Conservation (phyloP, 1,140 invertebrate species). For the Pachypeltis micranthus region DNA sequence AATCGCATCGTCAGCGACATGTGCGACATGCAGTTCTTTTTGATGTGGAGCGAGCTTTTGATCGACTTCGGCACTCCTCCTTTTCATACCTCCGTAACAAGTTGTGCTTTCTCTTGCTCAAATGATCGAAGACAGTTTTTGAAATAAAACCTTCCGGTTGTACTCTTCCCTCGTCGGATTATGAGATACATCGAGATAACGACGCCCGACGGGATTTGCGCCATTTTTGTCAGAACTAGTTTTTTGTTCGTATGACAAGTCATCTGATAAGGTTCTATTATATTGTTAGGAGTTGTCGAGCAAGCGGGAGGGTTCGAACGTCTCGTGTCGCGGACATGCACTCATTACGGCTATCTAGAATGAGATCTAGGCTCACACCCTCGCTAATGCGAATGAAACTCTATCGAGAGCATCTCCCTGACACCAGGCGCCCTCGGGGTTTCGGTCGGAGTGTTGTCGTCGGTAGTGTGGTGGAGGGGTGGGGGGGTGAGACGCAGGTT, state of each 20-base stretch:
- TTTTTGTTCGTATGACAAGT: not conserved
- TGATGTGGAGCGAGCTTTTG: too few species aligned
- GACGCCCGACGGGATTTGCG: not conserved
- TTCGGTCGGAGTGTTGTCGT: not conserved
- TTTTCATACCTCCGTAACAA: too few species aligned
- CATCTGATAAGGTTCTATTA: not conserved
- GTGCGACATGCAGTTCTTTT: too few species aligned
- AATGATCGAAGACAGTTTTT: too few species aligned
- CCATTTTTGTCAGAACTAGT: not conserved
- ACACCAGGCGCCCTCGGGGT: not conserved
- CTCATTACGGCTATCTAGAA: constrained; percentile 2
- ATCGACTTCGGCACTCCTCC: too few species aligned
- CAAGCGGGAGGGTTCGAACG: not conserved
- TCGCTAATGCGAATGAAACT: not conserved
- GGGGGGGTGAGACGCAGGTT: not conserved
- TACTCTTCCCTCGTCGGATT: too few species aligned
- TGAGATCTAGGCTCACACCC: constrained; percentile 7
- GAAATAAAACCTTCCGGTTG: too few species aligned
- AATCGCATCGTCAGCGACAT: too few species aligned
- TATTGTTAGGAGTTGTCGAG: not conserved
- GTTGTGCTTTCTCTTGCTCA: too few species aligned
- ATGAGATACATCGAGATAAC: too few species aligned
- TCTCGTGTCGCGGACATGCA: too few species aligned
- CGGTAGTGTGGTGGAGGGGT: not conserved
- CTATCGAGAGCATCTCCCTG: not conserved